Evolutionary conservation across 2,888 invertebrate genomes (phyloP), one percentile per base, ranked within the genome.

Genomic region (Trichogramma dendrolimi): DNA sequence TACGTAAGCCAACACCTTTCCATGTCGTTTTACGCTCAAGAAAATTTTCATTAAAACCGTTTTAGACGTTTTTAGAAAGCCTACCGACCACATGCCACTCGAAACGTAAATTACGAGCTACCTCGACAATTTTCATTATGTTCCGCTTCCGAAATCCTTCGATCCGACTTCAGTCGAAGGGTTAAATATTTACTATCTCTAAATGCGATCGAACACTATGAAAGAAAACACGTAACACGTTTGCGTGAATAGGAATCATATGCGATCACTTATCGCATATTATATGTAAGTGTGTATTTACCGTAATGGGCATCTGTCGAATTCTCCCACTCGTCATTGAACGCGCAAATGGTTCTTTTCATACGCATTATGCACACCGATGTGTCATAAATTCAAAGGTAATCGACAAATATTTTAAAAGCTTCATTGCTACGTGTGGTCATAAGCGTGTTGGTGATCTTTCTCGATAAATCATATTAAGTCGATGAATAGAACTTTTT

Each of bases 171-270:
- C 58, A 57, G 14, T 64, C 43, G 42, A 42, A 55, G 40, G 51
- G 63, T 61, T 65, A 65, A 65, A 65, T 65, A 65, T 61, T 65
- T 63, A 63, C 63, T 65, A 65, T 65, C 65, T 61, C 58, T 27
- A 27, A 54, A 43, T 63, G 56, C 59, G 63, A 65, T 65, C 65
- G 65, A 51, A 59, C 50, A 14, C 27, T 27, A 27, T 27, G 27
- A 27, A 27, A 27, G 27, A 27, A 27, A 27, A 27, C 27, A 27
- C 27, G 27, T 2, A 27, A 27, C 2, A 27, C 27, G 27, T 27
- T 27, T 27, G 27, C 2, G 27, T 27, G 27, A 27, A 2, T 27
- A 27, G 27, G 27, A 27, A 27, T 27, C 27, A 27, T 27, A 27
- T 27, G 27, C 27, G 27, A 27, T 27, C 27, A 27, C 27, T 27